These are phyloP conservation scores for Crypturellus undulatus DNA, from an alignment of 2,113 vertebrate genomes.

Conservation along the genomic window DNA sequence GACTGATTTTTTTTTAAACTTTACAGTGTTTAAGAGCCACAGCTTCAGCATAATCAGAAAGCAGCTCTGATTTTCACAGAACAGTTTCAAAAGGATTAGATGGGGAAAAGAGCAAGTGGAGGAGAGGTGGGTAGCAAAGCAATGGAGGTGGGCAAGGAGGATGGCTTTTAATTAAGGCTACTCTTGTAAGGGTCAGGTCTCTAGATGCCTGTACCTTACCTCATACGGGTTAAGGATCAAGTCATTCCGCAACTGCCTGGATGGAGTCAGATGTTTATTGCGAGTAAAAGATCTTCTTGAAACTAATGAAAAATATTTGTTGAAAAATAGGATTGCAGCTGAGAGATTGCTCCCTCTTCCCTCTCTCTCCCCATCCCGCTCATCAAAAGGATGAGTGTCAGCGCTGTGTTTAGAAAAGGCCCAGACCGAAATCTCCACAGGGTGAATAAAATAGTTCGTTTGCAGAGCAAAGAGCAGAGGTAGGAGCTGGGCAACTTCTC, in stretches of 20 bases:
- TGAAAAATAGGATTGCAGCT: not conserved
- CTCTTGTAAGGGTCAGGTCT: constrained; percentile 15
- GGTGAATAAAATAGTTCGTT: not conserved
- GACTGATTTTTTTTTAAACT: not conserved
- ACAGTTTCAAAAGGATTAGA: not conserved
- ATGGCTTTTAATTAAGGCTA: not conserved
- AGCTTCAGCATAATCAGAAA: not conserved
- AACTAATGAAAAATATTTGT: not conserved
- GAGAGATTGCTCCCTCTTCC: not conserved
- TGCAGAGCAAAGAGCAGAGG: not conserved
- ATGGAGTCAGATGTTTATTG: not conserved
- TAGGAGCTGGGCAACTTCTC: not conserved
- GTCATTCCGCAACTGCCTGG: not conserved
- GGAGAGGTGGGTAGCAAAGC: not conserved
- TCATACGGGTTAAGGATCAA: not conserved
- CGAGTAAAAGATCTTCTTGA: not conserved
- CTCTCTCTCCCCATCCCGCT: not conserved
- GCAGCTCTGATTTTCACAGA: not conserved
- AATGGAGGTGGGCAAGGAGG: not conserved
- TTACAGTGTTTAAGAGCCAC: not conserved
- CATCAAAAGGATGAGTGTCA: fast-evolving
- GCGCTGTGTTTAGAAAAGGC: not conserved
- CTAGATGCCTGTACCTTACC: not conserved
- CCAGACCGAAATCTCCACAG: not conserved
- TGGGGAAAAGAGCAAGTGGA: not conserved